Base-by-base conservation (phyloP, 1,140 invertebrate species). In the Oryzaephilus surinamensis region DNA sequence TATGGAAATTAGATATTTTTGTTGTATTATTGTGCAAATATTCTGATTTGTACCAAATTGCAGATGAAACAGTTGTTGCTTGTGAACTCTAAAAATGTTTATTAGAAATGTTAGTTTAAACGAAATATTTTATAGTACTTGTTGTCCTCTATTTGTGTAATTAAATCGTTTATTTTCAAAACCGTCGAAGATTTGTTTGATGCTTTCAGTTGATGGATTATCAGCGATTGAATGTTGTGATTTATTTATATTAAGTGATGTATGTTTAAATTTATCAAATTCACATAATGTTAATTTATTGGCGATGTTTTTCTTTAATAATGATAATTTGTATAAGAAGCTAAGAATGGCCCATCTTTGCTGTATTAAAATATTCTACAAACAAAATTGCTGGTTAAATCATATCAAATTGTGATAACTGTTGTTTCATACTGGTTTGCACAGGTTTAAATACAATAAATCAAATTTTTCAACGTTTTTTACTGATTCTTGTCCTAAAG, bases 401-500 rank as follows among this genome's bases (percentile, higher is more conserved):
- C 23, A 12, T 28, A 23, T 18, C 31, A 13, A 7, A n/a, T n/a
- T n/a, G n/a, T n/a, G n/a, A n/a, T n/a, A 40, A 33, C 10, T 40
- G 32, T 31, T n/a, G 19, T 8, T 27, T 40, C 37, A 48, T 51
- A 60, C 57, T n/a, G 53, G 54, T 48, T 60, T 57, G 16, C 48
- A 46, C 10, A 62, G 37, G 28, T 39, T 57, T 8, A 42, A 37
- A 38, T 60, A 60, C 8, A 58, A 24, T 17, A 55, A 29, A 43
- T 60, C 57, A 45, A 60, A 62, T 15, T 48, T 48, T 26, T 57
- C 48, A 4, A 41, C 23, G 32, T 51, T 45, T 18, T 53, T 45
- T 31, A 23, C 33, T 11, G 46, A 45, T 20, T 49, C 43, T 6
- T 38, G 41, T 10, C 26, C 28, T 19, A 62, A 37, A 18, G 46